A percentile compares a stretch with the other conserved stretches of the same genome.
phyloP scores from a whole-genome alignment of 2,797 vertebrate genomes.

The Sandelia bainsii region DNA sequence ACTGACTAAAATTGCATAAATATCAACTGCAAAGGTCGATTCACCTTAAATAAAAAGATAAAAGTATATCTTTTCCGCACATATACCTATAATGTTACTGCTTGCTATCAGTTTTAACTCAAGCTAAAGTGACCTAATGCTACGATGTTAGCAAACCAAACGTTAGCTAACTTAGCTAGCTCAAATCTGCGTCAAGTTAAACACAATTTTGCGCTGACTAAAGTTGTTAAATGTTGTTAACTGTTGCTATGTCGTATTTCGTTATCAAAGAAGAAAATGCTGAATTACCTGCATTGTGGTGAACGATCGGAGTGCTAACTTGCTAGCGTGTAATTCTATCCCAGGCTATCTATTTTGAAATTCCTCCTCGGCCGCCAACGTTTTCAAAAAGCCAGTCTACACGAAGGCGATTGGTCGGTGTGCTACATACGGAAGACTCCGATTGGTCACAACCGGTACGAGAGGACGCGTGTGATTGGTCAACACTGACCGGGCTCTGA shows the following conservation, averaged over 20 bases:
- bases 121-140: conserved; percentile 14
- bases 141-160: background rate
- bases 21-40: rapidly evolving
- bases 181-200: background rate
- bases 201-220: rapidly evolving
- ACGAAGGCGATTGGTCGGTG: conserved; percentile 59
- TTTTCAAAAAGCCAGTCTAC: conserved; percentile 73
- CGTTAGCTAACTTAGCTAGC: conserved; percentile 6
- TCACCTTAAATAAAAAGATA: background rate
- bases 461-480: conserved; percentile 43
- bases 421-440: background rate
- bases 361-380: conserved; percentile 67
- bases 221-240: rapidly evolving
- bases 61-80: rapidly evolving
- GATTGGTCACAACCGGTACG: conserved; percentile 44
- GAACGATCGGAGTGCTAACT: background rate
- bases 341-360: background rate
- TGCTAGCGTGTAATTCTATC: background rate
- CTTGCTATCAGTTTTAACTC: background rate
- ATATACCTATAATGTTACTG: background rate
- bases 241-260: rapidly evolving
- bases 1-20: background rate
- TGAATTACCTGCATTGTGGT: conserved; percentile 75
- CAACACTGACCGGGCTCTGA: background rate
- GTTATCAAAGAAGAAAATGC: background rate